Conservation (phyloP, 2,113 vertebrate genomes). For the Neogale vison region DNA sequence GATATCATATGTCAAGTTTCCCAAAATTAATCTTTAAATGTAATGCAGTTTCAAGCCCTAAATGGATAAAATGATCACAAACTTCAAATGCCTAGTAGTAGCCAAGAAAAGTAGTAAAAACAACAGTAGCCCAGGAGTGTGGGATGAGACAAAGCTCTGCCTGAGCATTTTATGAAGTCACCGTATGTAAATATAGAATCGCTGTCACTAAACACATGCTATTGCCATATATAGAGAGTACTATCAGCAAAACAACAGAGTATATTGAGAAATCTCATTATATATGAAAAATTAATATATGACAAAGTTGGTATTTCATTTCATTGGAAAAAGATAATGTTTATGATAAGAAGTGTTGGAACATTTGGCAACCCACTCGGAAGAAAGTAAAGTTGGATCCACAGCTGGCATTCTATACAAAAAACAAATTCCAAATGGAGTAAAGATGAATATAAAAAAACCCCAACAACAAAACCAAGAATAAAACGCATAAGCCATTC, state of each 20-base stretch:
- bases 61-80: slow-evolving; percentile 10
- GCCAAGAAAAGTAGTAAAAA: slow-evolving; percentile 10
- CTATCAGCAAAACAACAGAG: neutral
- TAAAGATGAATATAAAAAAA: neutral
- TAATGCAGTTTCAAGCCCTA: neutral
- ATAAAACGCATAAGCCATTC: neutral
- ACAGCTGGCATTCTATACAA: neutral
- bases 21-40: slow-evolving; percentile 10
- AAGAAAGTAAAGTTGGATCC: slow-evolving; percentile 26
- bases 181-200: neutral
- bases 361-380: neutral
- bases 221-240: neutral
- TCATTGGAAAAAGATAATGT: neutral
- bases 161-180: neutral
- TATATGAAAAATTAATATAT: neutral
- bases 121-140: neutral
- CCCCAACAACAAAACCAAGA: neutral
- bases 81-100: slow-evolving; percentile 18
- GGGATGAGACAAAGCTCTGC: neutral
- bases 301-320: neutral
- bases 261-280: neutral
- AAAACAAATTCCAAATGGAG: slow-evolving; percentile 40
- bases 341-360: neutral
- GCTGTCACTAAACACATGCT: neutral
- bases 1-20: neutral